These are phyloP conservation scores for Drosophila falleni DNA, from an alignment of 2,888 invertebrate species.

Conservation along the genomic window DNA sequence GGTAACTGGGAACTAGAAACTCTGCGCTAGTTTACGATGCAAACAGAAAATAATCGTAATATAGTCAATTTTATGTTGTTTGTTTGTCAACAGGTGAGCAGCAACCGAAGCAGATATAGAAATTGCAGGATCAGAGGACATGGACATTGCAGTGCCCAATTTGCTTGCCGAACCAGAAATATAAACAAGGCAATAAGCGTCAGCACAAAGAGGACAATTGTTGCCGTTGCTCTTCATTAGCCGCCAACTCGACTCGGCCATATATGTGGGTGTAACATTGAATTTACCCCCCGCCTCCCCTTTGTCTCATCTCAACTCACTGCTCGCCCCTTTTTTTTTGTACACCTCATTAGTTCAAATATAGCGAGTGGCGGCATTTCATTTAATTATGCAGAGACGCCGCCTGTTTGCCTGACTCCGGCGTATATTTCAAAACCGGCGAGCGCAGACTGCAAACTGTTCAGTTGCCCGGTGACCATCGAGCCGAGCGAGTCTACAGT, in stretches of 20 bases:
- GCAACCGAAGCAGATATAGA: slow-evolving; percentile 1
- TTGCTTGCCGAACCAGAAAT: slow-evolving; percentile 48
- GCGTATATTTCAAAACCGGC: slow-evolving; percentile 73
- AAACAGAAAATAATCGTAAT: slow-evolving; percentile 69
- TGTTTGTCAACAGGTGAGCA: slow-evolving; percentile 55
- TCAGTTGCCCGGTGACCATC: slow-evolving; percentile 61
- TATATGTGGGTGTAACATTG: slow-evolving; percentile 23
- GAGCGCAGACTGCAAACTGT: slow-evolving; percentile 35
- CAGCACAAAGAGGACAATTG: slow-evolving; percentile 43
- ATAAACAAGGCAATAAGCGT: slow-evolving; percentile 75
- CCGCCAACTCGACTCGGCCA: slow-evolving; percentile 8
- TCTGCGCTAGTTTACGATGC: slow-evolving; percentile 62
- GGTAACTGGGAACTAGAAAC: slow-evolving; percentile 3
- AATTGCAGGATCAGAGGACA: slow-evolving; percentile 7
- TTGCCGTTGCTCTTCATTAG: slow-evolving; percentile 78
- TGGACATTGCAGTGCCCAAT: slow-evolving; percentile 46
- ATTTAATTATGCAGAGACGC: slow-evolving; percentile 69
- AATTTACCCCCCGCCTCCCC: not conserved
- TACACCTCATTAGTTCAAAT: slow-evolving; percentile 74
- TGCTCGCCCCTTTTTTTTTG: slow-evolving; percentile 4
- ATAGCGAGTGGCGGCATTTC: slow-evolving; percentile 42
- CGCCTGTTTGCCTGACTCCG: slow-evolving; percentile 33
- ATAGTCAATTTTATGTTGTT: slow-evolving; percentile 67
- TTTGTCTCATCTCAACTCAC: not conserved
- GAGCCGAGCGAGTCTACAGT: slow-evolving; percentile 8